Evolutionary conservation across 2,888 invertebrate species (phyloP).

Genomic region (Periphyllus acericola): DNA sequence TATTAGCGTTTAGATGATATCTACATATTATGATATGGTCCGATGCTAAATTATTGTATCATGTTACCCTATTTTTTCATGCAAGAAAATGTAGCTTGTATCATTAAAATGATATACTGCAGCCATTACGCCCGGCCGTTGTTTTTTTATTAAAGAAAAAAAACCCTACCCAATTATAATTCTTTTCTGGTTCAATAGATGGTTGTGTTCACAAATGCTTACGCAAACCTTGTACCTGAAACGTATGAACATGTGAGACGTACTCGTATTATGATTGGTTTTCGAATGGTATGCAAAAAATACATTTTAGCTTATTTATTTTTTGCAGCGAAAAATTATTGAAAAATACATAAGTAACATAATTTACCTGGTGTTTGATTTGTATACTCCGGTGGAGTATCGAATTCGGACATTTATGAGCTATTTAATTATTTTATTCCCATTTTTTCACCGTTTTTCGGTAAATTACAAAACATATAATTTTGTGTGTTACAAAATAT

Average conservation of each 20-base stretch:
- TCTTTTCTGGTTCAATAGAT: not conserved
- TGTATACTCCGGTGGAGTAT: too few relatives aligned
- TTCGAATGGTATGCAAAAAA: not conserved
- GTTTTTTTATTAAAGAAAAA: not conserved
- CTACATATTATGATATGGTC: too few relatives aligned
- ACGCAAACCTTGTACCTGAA: not conserved
- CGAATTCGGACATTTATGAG: too few relatives aligned
- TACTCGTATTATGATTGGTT: not conserved
- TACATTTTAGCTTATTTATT: not conserved
- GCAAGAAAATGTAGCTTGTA: not conserved
- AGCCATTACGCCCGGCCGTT: not conserved
- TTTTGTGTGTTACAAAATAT: too few relatives aligned
- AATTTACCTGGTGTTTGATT: too few relatives aligned
- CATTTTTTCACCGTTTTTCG: too few relatives aligned
- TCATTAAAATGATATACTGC: not conserved
- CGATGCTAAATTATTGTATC: not conserved
- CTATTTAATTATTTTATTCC: too few relatives aligned
- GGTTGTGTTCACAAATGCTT: not conserved
- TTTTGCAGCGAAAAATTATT: too few relatives aligned
- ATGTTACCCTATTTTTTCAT: not conserved
- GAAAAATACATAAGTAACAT: too few relatives aligned
- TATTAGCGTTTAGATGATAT: too few relatives aligned
- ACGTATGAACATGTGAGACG: not conserved
- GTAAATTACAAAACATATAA: too few relatives aligned
- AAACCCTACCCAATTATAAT: not conserved